Evolutionary conservation across 2,888 invertebrate species (phyloP), one percentile per base, ranked within the genome.

Genomic region (Aporophyla lueneburgensis): DNA sequence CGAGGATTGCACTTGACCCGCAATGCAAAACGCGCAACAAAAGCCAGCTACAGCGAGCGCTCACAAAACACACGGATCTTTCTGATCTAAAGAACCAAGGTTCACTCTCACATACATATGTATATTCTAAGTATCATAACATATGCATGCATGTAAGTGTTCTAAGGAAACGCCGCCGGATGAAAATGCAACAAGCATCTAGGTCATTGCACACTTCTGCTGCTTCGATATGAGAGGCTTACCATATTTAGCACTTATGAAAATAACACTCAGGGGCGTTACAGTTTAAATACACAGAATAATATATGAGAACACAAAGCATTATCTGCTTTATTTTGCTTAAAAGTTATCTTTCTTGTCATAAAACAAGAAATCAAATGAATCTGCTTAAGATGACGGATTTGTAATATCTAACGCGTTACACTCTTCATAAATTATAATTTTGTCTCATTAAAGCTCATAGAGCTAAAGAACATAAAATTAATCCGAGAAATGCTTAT

Each of bases 1-100:
- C 66, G 89, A 93, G 93, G 91, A 93, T 93, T 93, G 93, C 92
- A 93, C 94, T 95, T 95, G 95, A 95, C 95, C 95, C 90, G 92
- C 91, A 91, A 91, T 92, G 92, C 90, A 93, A 94, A 94, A 93
- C 92, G 91, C 82, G 86, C 89, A 92, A 94, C 93, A 93, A 93
- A 93, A 92, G 92, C 88, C 84, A 77, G 84, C 87, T 85, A 81
- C 86, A 88, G 87, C 84, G 87, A 87, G 76, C 84, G 87, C 85
- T 76, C 86, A 90, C 90, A 89, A 89, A 90, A 90, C 88, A 87
- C 71, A 71, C 83, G 81, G 78, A 71, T 73, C 81, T 85, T 87
- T 86, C 85, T 76, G 86, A 89, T 88, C 85, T 86, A 87, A 88
- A 90, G 87, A 90, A 88, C 87, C 83, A 83, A 85, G 85, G 82